Percentiles rank a stretch among this genome's conserved stretches.
Evolutionary conservation across 2,888 invertebrate species (phyloP).

Genomic region (Eucera pruinosa): DNA sequence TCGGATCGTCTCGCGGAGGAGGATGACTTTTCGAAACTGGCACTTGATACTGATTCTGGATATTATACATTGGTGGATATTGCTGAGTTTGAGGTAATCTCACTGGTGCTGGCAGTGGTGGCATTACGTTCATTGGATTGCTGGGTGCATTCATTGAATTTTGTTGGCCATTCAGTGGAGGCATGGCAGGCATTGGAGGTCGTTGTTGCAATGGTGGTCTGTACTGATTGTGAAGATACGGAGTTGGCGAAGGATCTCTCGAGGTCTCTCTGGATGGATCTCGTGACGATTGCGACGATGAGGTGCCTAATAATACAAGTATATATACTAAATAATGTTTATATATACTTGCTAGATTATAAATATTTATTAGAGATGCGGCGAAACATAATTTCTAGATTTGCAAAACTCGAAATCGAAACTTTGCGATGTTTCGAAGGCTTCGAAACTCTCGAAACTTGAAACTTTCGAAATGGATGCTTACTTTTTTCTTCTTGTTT

Average conservation of each 20-base stretch:
- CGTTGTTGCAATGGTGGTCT: slow-evolving; percentile 74
- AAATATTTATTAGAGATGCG: no score
- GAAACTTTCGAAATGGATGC: no score
- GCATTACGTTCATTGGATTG: slow-evolving; percentile 34
- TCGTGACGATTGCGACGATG: slow-evolving; percentile 84
- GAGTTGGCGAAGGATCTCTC: slow-evolving; percentile 82
- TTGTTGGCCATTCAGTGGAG: slow-evolving; percentile 76
- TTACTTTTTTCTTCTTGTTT: no score
- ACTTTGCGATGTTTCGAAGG: no score
- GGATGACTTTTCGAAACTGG: slow-evolving; percentile 21
- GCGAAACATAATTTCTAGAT: no score
- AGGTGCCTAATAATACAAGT: slow-evolving; percentile 82
- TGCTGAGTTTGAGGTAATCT: slow-evolving; percentile 38
- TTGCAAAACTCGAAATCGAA: no score
- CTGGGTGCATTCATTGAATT: slow-evolving; percentile 31
- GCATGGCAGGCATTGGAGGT: slow-evolving; percentile 68
- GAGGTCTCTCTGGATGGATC: slow-evolving; percentile 84
- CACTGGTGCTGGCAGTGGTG: slow-evolving; percentile 33
- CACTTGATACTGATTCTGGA: slow-evolving; percentile 38
- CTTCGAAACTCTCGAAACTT: no score
- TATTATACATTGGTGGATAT: slow-evolving; percentile 27
- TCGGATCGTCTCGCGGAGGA: slow-evolving; percentile 14
- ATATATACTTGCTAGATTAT: no score
- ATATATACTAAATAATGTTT: no score
- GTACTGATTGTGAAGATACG: slow-evolving; percentile 77